Percentiles rank a stretch among this genome's conserved stretches.
These are phyloP conservation scores for Acleris emargana DNA, from an alignment of 2,888 invertebrate genomes.

Conservation along the genomic window DNA sequence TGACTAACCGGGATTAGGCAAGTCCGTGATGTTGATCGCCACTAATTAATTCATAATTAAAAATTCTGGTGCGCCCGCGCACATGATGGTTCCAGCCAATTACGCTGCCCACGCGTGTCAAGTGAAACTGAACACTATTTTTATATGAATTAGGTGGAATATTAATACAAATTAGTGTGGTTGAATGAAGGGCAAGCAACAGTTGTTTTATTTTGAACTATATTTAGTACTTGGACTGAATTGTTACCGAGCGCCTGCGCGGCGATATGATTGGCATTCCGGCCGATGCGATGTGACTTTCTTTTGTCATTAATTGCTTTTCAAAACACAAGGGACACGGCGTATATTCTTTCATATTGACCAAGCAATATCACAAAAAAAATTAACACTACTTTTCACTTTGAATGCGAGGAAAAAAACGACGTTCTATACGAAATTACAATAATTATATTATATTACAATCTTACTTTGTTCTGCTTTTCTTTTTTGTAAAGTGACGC, in stretches of 20 bases:
- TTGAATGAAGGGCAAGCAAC: conserved; percentile 81
- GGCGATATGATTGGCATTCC: conserved; percentile 67
- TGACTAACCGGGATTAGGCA: conserved; percentile 70
- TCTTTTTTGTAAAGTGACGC: too few species aligned
- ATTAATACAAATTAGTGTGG: conserved; percentile 57
- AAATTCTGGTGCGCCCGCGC: conserved; percentile 81
- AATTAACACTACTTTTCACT: too few species aligned
- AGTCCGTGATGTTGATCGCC: conserved; percentile 76
- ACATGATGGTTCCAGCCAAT: conserved; percentile 74
- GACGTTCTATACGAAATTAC: too few species aligned
- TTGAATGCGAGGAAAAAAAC: too few species aligned
- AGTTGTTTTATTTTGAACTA: conserved; percentile 83
- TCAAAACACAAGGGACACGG: too few species aligned
- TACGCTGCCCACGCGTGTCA: conserved; percentile 59
- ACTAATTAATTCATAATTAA: conserved; percentile 84
- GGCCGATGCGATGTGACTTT: conserved; percentile 46
- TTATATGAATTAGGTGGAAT: conserved; percentile 57
- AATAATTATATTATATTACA: too few species aligned
- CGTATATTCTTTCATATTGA: too few species aligned
- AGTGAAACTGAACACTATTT: conserved; percentile 64
- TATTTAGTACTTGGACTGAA: conserved; percentile 80
- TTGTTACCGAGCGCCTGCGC: conserved; percentile 78
- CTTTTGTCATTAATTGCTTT: conserved; percentile 22
- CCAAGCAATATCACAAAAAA: too few species aligned
- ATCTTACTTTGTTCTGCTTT: too few species aligned